These are phyloP conservation scores for Caradrina kadenii DNA, from an alignment of 2,888 invertebrate species.

Conservation along the genomic window DNA sequence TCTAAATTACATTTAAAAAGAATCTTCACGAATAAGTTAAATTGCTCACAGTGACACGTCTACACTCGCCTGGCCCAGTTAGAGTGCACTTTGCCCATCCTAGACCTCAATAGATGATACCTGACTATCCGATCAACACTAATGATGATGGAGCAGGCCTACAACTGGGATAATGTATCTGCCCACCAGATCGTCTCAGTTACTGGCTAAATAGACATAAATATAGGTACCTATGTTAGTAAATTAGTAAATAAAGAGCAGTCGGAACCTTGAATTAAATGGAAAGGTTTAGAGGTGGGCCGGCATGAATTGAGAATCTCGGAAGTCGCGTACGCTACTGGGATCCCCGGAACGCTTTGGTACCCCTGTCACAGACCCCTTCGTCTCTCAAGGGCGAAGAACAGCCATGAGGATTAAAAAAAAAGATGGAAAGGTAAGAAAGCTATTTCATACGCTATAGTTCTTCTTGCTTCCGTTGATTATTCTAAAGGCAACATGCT, in stretches of 20 bases:
- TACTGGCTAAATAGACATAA: constrained; percentile 9
- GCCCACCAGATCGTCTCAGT: constrained; percentile 43
- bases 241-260: background rate
- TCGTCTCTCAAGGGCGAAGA: no score
- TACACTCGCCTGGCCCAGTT: constrained; percentile 49
- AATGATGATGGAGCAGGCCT: constrained; percentile 76
- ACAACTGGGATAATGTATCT: constrained; percentile 55
- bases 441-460: no score
- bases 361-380: no score
- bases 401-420: no score
- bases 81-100: constrained; percentile 56
- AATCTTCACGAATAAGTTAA: background rate
- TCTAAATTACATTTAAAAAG: background rate
- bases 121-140: constrained; percentile 66
- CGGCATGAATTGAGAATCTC: no score
- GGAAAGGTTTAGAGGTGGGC: no score
- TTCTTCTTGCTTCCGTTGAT: constrained; percentile 4
- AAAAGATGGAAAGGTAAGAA: no score
- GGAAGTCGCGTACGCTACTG: no score
- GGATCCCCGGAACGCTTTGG: no score
- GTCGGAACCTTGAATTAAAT: no score
- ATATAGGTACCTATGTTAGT: background rate
- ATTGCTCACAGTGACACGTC: constrained; percentile 2
- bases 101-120: constrained; percentile 68
- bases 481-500: constrained; percentile 2